Base-by-base conservation (phyloP, 2,797 vertebrate species). In the Platyrinchus mystaceus region DNA sequence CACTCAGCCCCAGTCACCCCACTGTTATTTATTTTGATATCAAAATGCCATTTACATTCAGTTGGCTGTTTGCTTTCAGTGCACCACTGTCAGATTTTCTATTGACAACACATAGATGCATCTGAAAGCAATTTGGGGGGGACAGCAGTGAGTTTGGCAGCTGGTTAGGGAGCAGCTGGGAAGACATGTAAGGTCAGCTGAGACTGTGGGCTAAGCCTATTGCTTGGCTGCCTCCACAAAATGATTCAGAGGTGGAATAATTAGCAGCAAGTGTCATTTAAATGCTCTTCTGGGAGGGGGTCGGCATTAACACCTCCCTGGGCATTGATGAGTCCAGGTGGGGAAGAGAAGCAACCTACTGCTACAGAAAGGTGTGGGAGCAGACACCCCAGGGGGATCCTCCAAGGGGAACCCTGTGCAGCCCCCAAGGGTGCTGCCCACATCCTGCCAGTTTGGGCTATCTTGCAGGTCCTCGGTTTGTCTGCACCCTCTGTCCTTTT, bases 251-350 rank as follows among this genome's bases (percentile, higher is more conserved):
- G 0, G 22, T 37, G 73, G 46, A 73, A 56, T 76, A 91, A 91
- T 69, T 64, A 77, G 52, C 30, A 73, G 59, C 39, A 78, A 78
- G 39, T 9, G 23, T 47, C 16, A 44, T 67, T 89, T 91, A 84
- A 81, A 67, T 9, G 18, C 18, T 69, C 39, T 58, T 77, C 53
- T 26, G 6, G 10, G 20, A 28, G 6, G 13, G 6, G 6, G 28
- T 18, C 24, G 55, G n/a, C 27, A 27, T 37, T 73, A 67, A 46
- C 36, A 53, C 9, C 39, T 52, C 34, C 18, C 8, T 26, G 75
- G 56, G 41, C 1, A 0, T 5, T 41, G 14, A 52, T 55, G 64
- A 80, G 46, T 27, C 46, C 13, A 20, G 0, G 0, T 8, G 28
- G 34, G 27, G 24, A 84, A 46, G 44, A 43, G 11, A 81, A 67